Percentiles rank a stretch among this genome's conserved stretches.
These are phyloP conservation scores for Lamellibrachia columna DNA, from an alignment of 2,888 invertebrate genomes.

Conservation along the genomic window DNA sequence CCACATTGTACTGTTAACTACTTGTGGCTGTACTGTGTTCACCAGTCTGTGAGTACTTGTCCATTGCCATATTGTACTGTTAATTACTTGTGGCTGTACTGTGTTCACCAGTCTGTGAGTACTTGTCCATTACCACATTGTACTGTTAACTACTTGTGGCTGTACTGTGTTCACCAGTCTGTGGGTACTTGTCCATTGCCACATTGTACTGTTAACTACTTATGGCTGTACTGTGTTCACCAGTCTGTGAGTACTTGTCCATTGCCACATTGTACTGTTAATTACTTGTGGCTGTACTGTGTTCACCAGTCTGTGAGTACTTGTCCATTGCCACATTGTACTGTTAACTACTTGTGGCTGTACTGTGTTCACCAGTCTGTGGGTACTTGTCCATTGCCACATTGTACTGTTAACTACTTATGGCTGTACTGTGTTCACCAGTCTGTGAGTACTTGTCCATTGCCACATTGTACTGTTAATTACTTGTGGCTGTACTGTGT, in stretches of 20 bases:
- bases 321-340: background rate
- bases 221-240: too few species aligned
- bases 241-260: background rate
- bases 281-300: background rate
- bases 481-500: background rate
- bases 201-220: conserved; percentile 49
- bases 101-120: background rate
- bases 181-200: background rate
- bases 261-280: background rate
- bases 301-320: background rate
- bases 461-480: background rate
- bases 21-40: background rate
- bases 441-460: background rate
- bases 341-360: too few species aligned
- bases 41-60: background rate
- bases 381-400: background rate
- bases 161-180: background rate
- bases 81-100: background rate
- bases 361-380: background rate
- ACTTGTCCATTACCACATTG: background rate
- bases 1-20: background rate
- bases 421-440: too few species aligned
- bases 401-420: conserved; percentile 51
- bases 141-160: too few species aligned
- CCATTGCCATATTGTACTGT: background rate